Evolutionary conservation across 2,888 invertebrate genomes (phyloP), one percentile per base, ranked within the genome.

Genomic region (Conops quadrifasciatus): DNA sequence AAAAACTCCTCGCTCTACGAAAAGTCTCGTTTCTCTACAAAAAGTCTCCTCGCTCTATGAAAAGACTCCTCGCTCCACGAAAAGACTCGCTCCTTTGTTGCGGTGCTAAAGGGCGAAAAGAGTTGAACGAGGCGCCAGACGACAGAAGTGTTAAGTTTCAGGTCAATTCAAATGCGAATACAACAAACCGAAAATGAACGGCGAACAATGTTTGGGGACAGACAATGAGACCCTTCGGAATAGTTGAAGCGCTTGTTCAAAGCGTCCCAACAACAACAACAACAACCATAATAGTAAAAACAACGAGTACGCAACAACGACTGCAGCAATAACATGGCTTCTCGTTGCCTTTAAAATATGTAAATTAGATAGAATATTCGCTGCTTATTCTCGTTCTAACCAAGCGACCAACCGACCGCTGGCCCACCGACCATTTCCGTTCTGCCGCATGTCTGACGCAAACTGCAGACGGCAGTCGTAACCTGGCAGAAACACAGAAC

Each of bases 311-410:
- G 9, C 36, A 53, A n/a, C 45, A 62, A 62, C 63, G 36, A 9
- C 36, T 36, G 9, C 4, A 7, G 36, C 36, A 36, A 36, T 36
- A 36, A 36, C 36, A 71, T 70, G 76, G 78, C 77, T 75, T 80
- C 78, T 76, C 78, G 75, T 77, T 77, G 75, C 76, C 82, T 79
- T 79, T 76, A 79, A 80, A 81, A 81, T 81, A 82, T 82, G 82
- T 80, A 82, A 82, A 82, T 82, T 66, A 66, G 66, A 56, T 53
- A 66, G 43, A 66, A 66, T 66, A 66, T 51, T 66, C 56, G 36
- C 30, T 21, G 56, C 36, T 56, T 11, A 36, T 21, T 36, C 63
- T 43, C 53, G 16, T 13, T 13, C 16, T 24, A 15, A 11, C 11
- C 43, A n/a, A 36, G 5, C 36, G 16, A 0, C 45, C 24, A 36